Evolutionary conservation across 2,797 vertebrate species (phyloP).

Genomic region (Discoglossus pictus): DNA sequence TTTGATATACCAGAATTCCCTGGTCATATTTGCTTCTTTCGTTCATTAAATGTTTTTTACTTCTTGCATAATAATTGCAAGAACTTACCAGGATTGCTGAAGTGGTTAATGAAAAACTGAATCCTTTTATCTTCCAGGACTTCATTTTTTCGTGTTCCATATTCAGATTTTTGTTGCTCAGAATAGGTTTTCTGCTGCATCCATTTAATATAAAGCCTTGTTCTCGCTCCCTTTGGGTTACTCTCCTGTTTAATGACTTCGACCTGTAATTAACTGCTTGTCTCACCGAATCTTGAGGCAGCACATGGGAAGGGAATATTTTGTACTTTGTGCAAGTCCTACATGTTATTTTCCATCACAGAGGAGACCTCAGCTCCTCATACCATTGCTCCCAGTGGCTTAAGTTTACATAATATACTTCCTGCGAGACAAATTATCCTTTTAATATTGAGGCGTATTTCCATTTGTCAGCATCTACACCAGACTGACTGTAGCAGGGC

Average conservation of each 20-base stretch:
- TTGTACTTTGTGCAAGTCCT: conserved; percentile 13
- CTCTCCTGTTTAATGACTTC: conserved; percentile 14
- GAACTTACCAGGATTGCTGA: no score
- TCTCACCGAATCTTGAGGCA: not conserved
- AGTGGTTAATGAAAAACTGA: no score
- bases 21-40: no score
- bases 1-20: no score
- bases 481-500: not conserved
- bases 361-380: conserved; percentile 3
- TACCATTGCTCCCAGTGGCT: conserved; percentile 1
- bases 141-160: no score
- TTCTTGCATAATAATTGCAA: no score
- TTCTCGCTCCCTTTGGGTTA: not conserved
- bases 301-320: conserved; percentile 29
- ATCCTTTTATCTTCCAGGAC: no score
- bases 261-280: not conserved
- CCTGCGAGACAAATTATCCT: conserved; percentile 10
- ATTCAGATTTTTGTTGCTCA: no score
- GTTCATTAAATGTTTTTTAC: no score
- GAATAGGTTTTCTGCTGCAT: no score
- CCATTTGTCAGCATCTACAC: not conserved
- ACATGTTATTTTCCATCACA: conserved; percentile 32
- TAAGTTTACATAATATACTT: conserved; percentile 18
- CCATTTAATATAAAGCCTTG: not conserved
- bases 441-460: not conserved